Percentiles rank a stretch among this genome's conserved stretches.
phyloP scores from a whole-genome alignment of 2,888 invertebrate genomes.

The Chloromyia formosa region DNA sequence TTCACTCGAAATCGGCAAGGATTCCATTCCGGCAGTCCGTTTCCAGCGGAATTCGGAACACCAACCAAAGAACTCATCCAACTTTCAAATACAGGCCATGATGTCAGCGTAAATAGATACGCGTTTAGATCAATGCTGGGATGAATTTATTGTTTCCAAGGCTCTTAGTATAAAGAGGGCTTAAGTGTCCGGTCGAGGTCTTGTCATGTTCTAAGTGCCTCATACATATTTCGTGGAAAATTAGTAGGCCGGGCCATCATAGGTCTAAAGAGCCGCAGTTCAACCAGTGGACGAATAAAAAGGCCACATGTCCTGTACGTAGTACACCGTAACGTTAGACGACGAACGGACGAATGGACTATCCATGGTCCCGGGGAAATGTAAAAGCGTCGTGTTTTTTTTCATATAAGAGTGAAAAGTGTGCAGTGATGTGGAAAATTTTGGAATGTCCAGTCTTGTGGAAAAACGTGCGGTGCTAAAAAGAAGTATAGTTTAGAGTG shows the following conservation, averaged over 20 bases:
- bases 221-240: constrained; percentile 22
- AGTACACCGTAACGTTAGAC: not conserved
- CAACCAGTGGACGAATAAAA: not conserved
- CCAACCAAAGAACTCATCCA: constrained; percentile 1
- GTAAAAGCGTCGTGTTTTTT: not conserved
- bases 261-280: not conserved
- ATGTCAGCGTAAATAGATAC: constrained; percentile 12
- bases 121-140: constrained; percentile 28
- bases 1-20: not conserved
- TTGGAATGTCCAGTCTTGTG: constrained; percentile 38
- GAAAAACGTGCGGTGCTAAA: constrained; percentile 37
- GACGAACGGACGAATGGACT: not conserved
- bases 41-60: not conserved
- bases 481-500: constrained; percentile 36
- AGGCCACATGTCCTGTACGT: not conserved
- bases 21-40: not conserved
- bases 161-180: constrained; percentile 32
- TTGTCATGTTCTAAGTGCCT: constrained; percentile 24
- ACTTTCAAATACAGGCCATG: constrained; percentile 22
- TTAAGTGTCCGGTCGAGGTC: constrained; percentile 19
- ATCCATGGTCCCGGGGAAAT: not conserved
- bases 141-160: constrained; percentile 32
- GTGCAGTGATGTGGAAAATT: constrained; percentile 39
- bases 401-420: constrained; percentile 35
- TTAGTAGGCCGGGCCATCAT: constrained; percentile 12